Evolutionary conservation across 2,797 vertebrate genomes (phyloP), one percentile per base, ranked within the genome.

Genomic region (Notolepis coatsorum): DNA sequence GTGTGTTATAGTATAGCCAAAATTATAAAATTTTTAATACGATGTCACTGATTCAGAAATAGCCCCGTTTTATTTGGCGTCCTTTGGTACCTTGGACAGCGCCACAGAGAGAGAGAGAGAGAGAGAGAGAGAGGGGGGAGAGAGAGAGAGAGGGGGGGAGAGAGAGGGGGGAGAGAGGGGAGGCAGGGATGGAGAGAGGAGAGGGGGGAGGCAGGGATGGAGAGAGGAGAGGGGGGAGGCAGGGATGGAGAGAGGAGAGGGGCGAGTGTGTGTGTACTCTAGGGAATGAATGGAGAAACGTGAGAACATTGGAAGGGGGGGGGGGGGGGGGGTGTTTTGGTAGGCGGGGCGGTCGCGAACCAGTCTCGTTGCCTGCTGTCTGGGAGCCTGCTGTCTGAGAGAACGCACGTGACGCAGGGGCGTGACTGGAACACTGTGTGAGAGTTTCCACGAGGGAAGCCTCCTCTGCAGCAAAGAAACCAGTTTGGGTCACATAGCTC

Each of bases 211-310:
- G 38, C 12, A 13, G 25, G 28, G 25, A 3, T 24, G 15, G n/a
- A 41, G 31, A 33, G 35, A 21, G 10, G 10, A 18, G 30, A 23
- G 15, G 20, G 21, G 28, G 18, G 30, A 63, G 33, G 25, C n/a
- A 12, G 24, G 61, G 33, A 39, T 49, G 64, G 42, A 37, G 9
- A 33, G 2, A 1, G 24, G 20, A 25, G 21, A 28, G 7, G 41
- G 12, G 42, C n/a, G n/a, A n/a, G n/a, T n/a, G n/a, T n/a, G n/a
- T n/a, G n/a, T n/a, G n/a, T n/a, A n/a, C n/a, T n/a, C n/a, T n/a
- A 39, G 60, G 24, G 43, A 70, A 81, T 66, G 68, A 33, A 37
- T 12, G 28, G 18, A 41, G 30, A 7, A 3, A n/a, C n/a, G 30
- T 21, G 18, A 21, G 27, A 6, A 17, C 10, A 13, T 37, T 38